Conservation (phyloP, 2,888 invertebrate genomes). For the Dasysyrphus albostriatus region DNA sequence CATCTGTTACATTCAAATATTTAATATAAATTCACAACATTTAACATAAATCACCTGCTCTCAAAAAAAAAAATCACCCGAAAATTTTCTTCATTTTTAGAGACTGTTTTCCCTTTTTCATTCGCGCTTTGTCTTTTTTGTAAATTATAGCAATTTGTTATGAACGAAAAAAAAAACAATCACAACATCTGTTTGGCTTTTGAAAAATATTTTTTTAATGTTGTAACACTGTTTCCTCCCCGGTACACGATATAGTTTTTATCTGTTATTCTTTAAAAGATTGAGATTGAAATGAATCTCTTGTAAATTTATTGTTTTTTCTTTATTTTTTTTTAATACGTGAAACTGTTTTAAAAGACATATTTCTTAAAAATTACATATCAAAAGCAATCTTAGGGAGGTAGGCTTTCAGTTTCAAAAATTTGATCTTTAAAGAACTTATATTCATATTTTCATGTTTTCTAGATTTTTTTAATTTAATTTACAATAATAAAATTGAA, state of each 20-base stretch:
- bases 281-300: neutral
- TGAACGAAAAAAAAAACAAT: slow-evolving; percentile 14
- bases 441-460: no score
- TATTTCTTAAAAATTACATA: no score
- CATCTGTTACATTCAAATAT: slow-evolving; percentile 51
- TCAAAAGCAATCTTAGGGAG: no score
- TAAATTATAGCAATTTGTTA: slow-evolving; percentile 47
- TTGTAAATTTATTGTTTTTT: neutral
- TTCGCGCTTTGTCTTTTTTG: slow-evolving; percentile 55
- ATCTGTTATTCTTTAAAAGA: neutral
- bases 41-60: slow-evolving; percentile 11
- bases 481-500: no score
- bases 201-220: slow-evolving; percentile 31
- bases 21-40: slow-evolving; percentile 19
- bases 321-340: slow-evolving; percentile 4
- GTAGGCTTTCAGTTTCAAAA: no score
- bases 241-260: neutral
- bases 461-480: no score
- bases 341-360: neutral
- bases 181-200: slow-evolving; percentile 40
- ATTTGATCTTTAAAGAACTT: no score
- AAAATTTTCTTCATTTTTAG: slow-evolving; percentile 50
- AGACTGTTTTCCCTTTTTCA: slow-evolving; percentile 48
- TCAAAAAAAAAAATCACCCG: slow-evolving; percentile 33
- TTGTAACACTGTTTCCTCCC: slow-evolving; percentile 28